phyloP scores from a whole-genome alignment of 2,113 vertebrate species.

The Promerops cafer region DNA sequence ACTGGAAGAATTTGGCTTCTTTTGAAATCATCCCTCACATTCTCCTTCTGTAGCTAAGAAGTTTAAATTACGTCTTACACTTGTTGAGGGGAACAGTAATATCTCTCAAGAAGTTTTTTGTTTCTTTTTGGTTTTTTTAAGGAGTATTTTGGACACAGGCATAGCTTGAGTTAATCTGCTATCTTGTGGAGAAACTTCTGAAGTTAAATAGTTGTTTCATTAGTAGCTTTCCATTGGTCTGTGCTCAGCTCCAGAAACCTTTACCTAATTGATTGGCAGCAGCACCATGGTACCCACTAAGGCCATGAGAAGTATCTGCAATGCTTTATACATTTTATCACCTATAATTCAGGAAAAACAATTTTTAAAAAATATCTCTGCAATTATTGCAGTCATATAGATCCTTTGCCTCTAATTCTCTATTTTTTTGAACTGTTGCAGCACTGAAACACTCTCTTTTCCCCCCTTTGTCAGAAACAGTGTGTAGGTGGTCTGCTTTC shows the following conservation, averaged over 20 bases:
- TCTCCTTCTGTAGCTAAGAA: background rate
- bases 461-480: background rate
- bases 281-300: background rate
- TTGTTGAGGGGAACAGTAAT: background rate
- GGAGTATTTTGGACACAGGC: background rate
- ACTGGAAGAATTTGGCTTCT: background rate
- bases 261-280: background rate
- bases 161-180: background rate
- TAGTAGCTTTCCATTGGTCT: background rate
- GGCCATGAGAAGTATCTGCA: background rate
- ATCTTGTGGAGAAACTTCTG: background rate
- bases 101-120: background rate
- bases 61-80: background rate
- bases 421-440: background rate
- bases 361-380: background rate
- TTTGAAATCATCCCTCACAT: background rate
- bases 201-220: background rate
- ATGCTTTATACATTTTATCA: background rate
- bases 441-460: background rate
- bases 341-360: background rate
- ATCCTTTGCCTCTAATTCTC: background rate
- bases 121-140: background rate
- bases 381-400: background rate
- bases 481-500: slow-evolving; percentile 22
- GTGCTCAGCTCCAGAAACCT: background rate